These are phyloP conservation scores for Turdus rufiventris DNA, from an alignment of 2,113 vertebrate species.

Conservation along the genomic window DNA sequence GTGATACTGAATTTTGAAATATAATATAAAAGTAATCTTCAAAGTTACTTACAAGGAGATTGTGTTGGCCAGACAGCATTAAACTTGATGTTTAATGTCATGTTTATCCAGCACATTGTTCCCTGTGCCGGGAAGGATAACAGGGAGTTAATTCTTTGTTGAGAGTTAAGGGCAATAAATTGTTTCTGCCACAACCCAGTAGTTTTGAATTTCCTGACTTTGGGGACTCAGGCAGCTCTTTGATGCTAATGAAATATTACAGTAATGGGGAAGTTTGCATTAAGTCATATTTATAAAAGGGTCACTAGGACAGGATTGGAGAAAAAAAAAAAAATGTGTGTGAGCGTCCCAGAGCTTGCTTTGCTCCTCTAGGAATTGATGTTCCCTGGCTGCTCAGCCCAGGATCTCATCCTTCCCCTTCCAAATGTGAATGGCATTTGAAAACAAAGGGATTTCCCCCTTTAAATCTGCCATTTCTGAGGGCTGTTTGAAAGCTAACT, in stretches of 20 bases:
- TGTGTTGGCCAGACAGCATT: neutral
- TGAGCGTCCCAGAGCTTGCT: neutral
- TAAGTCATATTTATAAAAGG: neutral
- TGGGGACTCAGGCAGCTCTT: slow-evolving; percentile 28
- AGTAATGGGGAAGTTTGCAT: slow-evolving; percentile 24
- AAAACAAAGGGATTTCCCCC: neutral
- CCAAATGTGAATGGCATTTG: neutral
- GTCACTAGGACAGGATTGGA: neutral
- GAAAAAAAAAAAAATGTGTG: neutral
- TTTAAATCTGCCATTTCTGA: neutral
- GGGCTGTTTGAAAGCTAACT: neutral
- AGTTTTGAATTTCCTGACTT: slow-evolving; percentile 48
- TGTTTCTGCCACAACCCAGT: slow-evolving; percentile 8
- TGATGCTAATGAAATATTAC: slow-evolving; percentile 52
- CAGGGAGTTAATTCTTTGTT: neutral
- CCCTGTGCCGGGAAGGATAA: neutral
- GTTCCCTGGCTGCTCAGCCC: neutral
- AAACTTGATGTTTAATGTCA: neutral
- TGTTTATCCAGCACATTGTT: neutral
- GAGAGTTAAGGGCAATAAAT: neutral
- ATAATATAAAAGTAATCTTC: neutral
- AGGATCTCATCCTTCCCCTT: neutral
- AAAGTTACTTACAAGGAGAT: neutral
- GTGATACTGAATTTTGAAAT: neutral
- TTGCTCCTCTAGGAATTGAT: neutral